Evolutionary conservation across 2,888 invertebrate species (phyloP).

Genomic region (Aelia acuminata): DNA sequence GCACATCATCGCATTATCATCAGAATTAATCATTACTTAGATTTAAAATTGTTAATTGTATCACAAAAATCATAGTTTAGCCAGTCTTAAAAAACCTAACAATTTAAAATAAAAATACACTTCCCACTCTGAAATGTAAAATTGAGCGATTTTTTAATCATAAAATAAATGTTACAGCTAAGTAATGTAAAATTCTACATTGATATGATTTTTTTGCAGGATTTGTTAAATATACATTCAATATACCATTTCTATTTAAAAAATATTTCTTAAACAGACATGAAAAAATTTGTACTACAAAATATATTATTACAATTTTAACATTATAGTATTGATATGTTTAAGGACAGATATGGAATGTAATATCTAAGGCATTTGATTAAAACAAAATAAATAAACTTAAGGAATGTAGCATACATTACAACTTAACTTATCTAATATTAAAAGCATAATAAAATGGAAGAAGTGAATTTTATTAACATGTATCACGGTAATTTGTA

Average conservation of each 20-base stretch:
- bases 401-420: neutral
- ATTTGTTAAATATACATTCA: neutral
- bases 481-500: too few relatives aligned
- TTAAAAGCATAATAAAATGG: neutral
- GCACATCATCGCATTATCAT: neutral
- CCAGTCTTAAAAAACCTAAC: neutral
- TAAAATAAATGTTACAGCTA: neutral
- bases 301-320: neutral
- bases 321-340: neutral
- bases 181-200: neutral
- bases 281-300: slow-evolving; percentile 8
- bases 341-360: neutral
- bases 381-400: neutral
- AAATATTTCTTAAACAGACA: neutral
- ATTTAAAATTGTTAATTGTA: neutral
- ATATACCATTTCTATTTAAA: neutral
- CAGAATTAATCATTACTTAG: slow-evolving; percentile 1
- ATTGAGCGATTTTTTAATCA: slow-evolving; percentile 20
- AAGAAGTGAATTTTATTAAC: neutral
- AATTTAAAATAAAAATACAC: neutral
- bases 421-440: neutral
- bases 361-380: neutral
- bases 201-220: neutral
- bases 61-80: slow-evolving; percentile 19
- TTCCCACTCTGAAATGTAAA: neutral